These are phyloP conservation scores for Strigops habroptila DNA, from an alignment of 2,113 vertebrate species.

Conservation along the genomic window DNA sequence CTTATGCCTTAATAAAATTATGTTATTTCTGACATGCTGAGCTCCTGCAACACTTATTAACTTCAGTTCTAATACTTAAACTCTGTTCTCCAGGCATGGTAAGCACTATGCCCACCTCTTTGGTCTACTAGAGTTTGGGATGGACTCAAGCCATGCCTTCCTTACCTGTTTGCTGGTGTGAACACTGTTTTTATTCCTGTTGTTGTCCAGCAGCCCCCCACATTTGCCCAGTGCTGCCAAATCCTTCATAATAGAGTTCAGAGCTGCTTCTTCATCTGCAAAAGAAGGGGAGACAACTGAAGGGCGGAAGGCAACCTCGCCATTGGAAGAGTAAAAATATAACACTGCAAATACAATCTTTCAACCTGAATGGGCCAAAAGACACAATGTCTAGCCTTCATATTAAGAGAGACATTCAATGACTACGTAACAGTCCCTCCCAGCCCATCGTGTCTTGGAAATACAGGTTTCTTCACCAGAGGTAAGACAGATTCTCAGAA, in stretches of 20 bases:
- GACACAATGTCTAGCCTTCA: rapidly evolving
- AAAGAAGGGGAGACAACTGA: not conserved
- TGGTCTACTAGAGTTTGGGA: not conserved
- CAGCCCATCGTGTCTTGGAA: not conserved
- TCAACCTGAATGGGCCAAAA: not conserved
- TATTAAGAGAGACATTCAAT: not conserved
- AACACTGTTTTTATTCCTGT: constrained; percentile 81
- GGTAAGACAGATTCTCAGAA: not conserved
- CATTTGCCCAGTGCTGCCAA: constrained; percentile 85
- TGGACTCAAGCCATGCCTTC: not conserved
- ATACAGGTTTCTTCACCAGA: not conserved
- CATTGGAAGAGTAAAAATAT: not conserved
- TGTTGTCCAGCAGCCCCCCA: constrained; percentile 78
- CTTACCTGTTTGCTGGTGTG: constrained; percentile 83
- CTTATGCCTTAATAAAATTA: rapidly evolving
- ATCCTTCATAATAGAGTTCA: constrained; percentile 93
- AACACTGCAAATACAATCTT: not conserved
- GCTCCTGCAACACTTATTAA: not conserved
- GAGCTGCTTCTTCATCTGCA: constrained; percentile 87
- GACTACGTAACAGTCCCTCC: not conserved
- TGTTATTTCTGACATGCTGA: not conserved
- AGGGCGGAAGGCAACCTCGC: not conserved
- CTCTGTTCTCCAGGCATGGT: not conserved
- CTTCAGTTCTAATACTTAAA: not conserved
- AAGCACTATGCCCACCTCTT: not conserved